A percentile compares a stretch with the other conserved stretches of the same genome.
Conservation (phyloP, 2,797 vertebrate genomes). For the Antennarius maculatus region DNA sequence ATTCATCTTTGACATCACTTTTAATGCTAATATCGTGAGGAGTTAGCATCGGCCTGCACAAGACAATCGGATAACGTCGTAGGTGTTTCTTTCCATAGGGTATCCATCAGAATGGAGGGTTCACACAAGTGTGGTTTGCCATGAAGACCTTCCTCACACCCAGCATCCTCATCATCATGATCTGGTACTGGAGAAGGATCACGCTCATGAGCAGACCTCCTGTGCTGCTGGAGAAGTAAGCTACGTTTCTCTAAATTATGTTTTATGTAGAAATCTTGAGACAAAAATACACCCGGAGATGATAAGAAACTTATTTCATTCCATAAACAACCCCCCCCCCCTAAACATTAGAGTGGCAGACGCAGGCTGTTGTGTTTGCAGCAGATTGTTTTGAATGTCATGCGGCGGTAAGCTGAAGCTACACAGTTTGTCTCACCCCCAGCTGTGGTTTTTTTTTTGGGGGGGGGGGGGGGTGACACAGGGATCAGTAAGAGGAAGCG, state of each 20-base stretch:
- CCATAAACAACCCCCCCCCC: background rate
- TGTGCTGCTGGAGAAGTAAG: conserved; percentile 97
- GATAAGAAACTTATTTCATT: conserved; percentile 2
- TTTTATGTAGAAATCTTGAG: background rate
- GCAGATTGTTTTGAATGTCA: conserved; percentile 18
- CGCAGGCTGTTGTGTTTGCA: conserved; percentile 14
- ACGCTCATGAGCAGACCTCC: conserved; percentile 92
- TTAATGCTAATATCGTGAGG: too few relatives aligned
- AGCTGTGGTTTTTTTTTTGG: conserved; percentile 5
- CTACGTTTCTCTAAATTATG: background rate
- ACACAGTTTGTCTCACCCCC: conserved; percentile 59
- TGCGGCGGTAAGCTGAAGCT: conserved; percentile 25
- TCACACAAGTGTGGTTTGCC: conserved; percentile 98
- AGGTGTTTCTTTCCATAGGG: conserved; percentile 73
- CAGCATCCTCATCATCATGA: conserved; percentile 95
- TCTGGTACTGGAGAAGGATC: conserved; percentile 98
- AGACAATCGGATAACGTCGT: background rate
- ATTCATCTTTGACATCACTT: background rate
- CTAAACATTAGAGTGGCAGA: conserved; percentile 5
- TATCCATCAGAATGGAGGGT: conserved; percentile 97
- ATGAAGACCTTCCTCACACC: conserved; percentile 99
- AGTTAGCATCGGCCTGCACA: too few relatives aligned
- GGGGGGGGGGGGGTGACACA: conserved; percentile 24
- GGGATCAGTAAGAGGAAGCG: conserved; percentile 53
- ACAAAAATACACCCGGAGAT: too few relatives aligned